These are phyloP conservation scores for Lontra canadensis DNA, from an alignment of 2,113 vertebrate species.

Conservation along the genomic window DNA sequence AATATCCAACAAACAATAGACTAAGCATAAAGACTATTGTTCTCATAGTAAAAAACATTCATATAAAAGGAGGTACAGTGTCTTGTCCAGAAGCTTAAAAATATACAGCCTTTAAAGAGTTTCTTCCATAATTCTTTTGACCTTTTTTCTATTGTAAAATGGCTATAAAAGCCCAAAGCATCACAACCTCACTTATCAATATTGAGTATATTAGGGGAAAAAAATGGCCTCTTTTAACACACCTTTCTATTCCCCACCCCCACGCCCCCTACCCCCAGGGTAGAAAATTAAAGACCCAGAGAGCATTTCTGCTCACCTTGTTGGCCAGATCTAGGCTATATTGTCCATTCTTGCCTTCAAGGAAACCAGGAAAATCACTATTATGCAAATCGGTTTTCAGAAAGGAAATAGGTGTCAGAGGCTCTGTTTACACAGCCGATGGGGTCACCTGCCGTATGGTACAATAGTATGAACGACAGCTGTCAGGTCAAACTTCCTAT, in stretches of 20 bases:
- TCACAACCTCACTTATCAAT: background rate
- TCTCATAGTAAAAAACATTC: background rate
- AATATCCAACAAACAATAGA: background rate
- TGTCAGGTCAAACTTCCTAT: background rate
- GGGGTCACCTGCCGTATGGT: background rate
- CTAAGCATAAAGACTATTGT: background rate
- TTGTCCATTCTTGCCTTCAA: background rate
- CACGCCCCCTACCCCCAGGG: background rate
- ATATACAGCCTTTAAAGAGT: background rate
- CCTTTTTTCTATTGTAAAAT: background rate
- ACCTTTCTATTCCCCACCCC: background rate
- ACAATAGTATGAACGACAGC: background rate
- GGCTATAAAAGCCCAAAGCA: background rate
- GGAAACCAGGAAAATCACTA: background rate
- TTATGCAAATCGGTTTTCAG: background rate
- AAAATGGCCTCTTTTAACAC: background rate
- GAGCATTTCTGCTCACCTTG: background rate
- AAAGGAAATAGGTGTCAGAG: background rate
- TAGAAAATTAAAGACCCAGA: conserved; percentile 21
- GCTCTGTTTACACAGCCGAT: background rate
- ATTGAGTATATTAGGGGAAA: conserved; percentile 12
- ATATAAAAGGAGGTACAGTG: background rate
- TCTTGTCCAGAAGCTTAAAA: background rate
- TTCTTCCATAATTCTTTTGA: conserved; percentile 5
- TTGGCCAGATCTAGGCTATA: background rate